Base-by-base conservation (phyloP, 2,797 vertebrate species). In the Rhinoraja longicauda region DNA sequence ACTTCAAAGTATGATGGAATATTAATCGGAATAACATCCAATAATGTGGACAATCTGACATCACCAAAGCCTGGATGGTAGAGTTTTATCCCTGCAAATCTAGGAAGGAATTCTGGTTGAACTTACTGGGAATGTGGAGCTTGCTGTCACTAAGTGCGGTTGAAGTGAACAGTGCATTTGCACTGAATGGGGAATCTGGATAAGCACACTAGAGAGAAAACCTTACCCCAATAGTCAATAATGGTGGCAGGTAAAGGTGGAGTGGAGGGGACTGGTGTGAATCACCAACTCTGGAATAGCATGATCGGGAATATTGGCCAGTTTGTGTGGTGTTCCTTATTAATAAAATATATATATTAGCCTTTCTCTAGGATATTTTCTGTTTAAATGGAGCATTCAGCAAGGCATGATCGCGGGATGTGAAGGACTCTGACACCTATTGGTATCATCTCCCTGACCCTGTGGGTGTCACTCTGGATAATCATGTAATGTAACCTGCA, bases 371-470 rank as follows among this genome's bases (percentile, higher is more conserved):
- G 6, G 64, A 17, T 59, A 59, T 88, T 64, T 67, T 88, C 59
- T 67, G 7, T 36, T 62, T 88, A 67, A 67, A 88, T 36, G 32
- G 62, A 36, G 62, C 17, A 19, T 36, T 88, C 29, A 88, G 19
- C 13, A 1, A 62, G 59, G 59, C 64, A 88, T 6, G 7, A 36
- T 36, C 36, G n/a, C 84, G 88, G 84, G n/a, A 67, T 88, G 17
- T 91, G 90, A 45, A 45, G 67, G 39, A 5, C 59, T 45, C 36
- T 26, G 36, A 91, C 45, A 57, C 90, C 45, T 75, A 75, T 26
- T 53, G 36, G 90, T 92, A 75, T 92, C 70, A 92, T 75, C 39
- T 53, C 90, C 72, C 90, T 92, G 90, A 75, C 84, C 84, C 84
- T 88, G 62, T 32, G 29, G 59, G 84, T 88, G 59, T 88, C 84